Base-by-base conservation (phyloP, 2,113 vertebrate genomes). In the Takifugu bimaculatus region DNA sequence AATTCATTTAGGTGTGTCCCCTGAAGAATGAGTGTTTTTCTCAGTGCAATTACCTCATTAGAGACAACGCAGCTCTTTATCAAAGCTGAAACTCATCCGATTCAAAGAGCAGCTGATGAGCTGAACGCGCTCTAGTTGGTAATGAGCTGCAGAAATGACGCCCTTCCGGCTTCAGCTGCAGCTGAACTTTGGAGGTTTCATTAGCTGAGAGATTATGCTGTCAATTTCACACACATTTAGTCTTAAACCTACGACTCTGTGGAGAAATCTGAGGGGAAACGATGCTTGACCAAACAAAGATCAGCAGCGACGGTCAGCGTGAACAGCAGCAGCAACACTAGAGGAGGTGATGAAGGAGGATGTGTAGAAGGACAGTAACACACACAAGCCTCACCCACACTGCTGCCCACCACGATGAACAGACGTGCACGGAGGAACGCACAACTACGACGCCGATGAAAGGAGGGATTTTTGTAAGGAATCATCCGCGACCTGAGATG, bases 201-300 rank as follows among this genome's bases (percentile, higher is more conserved):
- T 39, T 11, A 39, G 7, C 7, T 39, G 35, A 11, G 7, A 9
- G 35, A 39, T 20, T 20, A 20, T 39, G 35, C 35, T 39, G 68
- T 70, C 25, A 55, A 42, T 59, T 72, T 78, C 68, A 58, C 32
- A n/a, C 5, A 54, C 0, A 2, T n/a, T 52, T 51, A 70, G 50
- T 60, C 2, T 52, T 11, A 25, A 10, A 51, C 11, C 50, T 65
- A 50, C n/a, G 44, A 70, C 72, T 39, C 26, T 78, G 65, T 50
- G 63, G 42, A 65, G 74, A 80, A 66, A 66, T 68, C 14, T 20
- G 45, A 55, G 26, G 55, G 27, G 70, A 63, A 44, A 71, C 52
- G 2, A 67, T 68, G 57, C 70, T 86, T 84, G 73, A 83, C 75
- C 68, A 58, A 74, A 68, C 58, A 82, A 86, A 86, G 84, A 81